Conservation (phyloP, 2,888 invertebrate species). For the Trachelus iudaicus region DNA sequence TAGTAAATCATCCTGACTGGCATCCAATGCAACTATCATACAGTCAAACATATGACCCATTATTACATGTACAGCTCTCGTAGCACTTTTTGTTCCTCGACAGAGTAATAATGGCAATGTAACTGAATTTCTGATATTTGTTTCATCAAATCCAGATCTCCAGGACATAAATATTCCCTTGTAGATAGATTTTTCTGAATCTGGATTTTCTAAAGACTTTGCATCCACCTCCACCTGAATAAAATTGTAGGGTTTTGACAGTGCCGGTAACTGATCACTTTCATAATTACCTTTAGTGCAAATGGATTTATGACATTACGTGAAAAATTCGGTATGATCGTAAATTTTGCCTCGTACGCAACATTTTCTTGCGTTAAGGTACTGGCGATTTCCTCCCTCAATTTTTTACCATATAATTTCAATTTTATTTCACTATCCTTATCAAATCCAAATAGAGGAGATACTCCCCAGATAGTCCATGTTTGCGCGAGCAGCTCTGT, state of each 20-base stretch:
- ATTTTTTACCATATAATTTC: conserved; percentile 56
- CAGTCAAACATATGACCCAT: conserved; percentile 59
- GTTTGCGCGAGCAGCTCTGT: conserved; percentile 53
- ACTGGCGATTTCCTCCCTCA: conserved; percentile 55
- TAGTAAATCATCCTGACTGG: conserved; percentile 48
- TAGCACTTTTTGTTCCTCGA: conserved; percentile 48
- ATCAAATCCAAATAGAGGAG: conserved; percentile 54
- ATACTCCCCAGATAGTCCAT: conserved; percentile 59
- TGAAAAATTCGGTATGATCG: conserved; percentile 30
- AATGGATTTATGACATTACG: conserved; percentile 39
- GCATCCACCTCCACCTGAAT: conserved; percentile 42
- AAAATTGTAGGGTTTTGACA: neutral
- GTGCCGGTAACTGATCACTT: conserved; percentile 1
- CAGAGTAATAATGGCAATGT: conserved; percentile 57
- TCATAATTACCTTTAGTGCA: conserved; percentile 41
- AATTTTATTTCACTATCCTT: conserved; percentile 45
- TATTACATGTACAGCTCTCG: conserved; percentile 47
- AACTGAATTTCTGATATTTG: conserved; percentile 27
- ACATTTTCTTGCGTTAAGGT: conserved; percentile 49
- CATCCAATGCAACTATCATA: conserved; percentile 41
- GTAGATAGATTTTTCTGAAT: conserved; percentile 43
- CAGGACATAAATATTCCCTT: conserved; percentile 56
- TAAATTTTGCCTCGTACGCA: conserved; percentile 46
- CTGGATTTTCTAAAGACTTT: conserved; percentile 19
- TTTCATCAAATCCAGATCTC: conserved; percentile 32